phyloP scores from a whole-genome alignment of 2,113 vertebrate genomes.

The Toxostoma redivivum region DNA sequence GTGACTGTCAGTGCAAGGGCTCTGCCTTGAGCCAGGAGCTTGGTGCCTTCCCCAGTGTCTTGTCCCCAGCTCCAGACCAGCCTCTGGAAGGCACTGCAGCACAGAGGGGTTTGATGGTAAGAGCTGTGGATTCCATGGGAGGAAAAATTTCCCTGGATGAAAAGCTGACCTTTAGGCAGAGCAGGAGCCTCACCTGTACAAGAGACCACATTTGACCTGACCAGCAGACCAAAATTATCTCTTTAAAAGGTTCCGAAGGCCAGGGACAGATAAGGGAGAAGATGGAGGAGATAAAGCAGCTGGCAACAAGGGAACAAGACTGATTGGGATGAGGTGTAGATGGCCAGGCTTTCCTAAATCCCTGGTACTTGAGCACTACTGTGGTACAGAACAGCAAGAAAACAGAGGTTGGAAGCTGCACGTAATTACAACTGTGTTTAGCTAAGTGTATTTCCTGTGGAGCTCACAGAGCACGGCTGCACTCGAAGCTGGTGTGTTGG shows the following conservation, averaged over 20 bases:
- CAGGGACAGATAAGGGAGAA: background rate
- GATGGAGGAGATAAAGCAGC: background rate
- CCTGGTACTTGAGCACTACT: background rate
- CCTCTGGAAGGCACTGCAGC: rapidly evolving
- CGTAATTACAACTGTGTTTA: background rate
- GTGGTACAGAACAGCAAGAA: background rate
- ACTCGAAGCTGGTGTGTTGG: background rate
- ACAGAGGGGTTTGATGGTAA: rapidly evolving
- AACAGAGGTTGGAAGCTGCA: background rate
- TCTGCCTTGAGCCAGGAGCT: background rate
- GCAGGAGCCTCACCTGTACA: background rate
- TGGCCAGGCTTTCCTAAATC: background rate
- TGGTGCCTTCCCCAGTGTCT: background rate
- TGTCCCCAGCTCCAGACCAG: background rate
- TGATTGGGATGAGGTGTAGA: background rate
- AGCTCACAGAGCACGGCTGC: background rate
- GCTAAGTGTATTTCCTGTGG: conserved; percentile 16
- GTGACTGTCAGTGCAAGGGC: rapidly evolving
- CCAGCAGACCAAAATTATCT: background rate
- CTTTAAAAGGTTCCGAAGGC: background rate
- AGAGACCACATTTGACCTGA: background rate
- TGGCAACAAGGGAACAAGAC: background rate
- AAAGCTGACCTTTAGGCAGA: background rate
- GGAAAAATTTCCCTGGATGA: background rate
- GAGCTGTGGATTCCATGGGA: background rate